These are phyloP conservation scores for Trinectes maculatus DNA, from an alignment of 2,113 vertebrate species.

Conservation along the genomic window DNA sequence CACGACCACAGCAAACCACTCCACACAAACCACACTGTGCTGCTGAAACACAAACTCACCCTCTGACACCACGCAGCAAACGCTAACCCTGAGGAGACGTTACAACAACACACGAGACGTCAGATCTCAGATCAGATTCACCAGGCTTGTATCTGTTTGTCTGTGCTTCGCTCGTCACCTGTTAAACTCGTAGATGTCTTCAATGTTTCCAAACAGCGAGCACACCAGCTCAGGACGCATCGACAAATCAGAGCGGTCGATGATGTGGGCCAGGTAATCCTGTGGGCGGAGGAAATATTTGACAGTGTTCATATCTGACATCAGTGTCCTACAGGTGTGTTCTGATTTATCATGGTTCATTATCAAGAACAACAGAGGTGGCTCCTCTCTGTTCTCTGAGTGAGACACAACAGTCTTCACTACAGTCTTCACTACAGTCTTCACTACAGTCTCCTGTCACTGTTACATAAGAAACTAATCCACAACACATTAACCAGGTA, in stretches of 20 bases:
- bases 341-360: no score
- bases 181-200: constrained; percentile 94
- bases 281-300: no score
- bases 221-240: constrained; percentile 86
- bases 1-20: constrained; percentile 12
- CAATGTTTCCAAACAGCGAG: constrained; percentile 90
- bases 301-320: no score
- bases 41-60: constrained; percentile 7
- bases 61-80: neutral
- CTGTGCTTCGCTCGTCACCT: constrained; percentile 77
- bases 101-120: neutral
- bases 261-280: constrained; percentile 95
- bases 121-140: neutral
- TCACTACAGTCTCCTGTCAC: no score
- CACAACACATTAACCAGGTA: neutral
- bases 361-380: no score
- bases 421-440: no score
- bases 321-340: no score
- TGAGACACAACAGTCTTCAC: no score
- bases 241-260: constrained; percentile 84
- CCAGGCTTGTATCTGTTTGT: neutral
- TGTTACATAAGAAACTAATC: neutral
- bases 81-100: neutral
- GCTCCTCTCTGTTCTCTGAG: no score
- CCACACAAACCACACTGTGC: neutral